Conservation (phyloP, 2,113 vertebrate genomes). For the Pardalotus punctatus region DNA sequence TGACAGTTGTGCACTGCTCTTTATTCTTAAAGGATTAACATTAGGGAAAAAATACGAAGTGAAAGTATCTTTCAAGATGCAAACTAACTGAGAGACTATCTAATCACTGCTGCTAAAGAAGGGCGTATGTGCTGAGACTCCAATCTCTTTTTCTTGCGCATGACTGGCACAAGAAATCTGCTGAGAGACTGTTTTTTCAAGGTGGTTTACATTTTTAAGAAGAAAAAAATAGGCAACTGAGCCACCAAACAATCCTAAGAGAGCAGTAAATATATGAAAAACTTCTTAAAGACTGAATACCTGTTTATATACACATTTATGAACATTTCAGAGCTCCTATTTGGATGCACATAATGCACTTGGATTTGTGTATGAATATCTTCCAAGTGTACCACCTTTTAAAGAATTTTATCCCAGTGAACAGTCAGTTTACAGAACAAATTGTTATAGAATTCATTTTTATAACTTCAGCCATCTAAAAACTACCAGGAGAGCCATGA, state of each 20-base stretch:
- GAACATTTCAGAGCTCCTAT: neutral
- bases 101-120: neutral
- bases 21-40: conserved; percentile 47
- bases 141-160: neutral
- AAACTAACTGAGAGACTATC: neutral
- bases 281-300: neutral
- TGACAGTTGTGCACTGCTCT: conserved; percentile 25
- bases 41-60: neutral
- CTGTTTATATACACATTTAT: neutral
- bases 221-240: neutral
- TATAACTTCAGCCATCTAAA: neutral
- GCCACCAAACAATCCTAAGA: neutral
- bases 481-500: neutral
- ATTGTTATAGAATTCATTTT: neutral
- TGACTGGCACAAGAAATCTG: neutral
- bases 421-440: neutral
- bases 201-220: neutral
- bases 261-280: neutral
- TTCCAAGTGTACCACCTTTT: neutral
- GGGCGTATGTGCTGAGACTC: neutral
- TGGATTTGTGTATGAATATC: neutral
- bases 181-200: neutral
- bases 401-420: neutral
- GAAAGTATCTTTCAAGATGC: neutral
- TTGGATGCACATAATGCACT: neutral